A percentile compares a stretch with the other conserved stretches of the same genome.
phyloP scores from a whole-genome alignment of 1,140 invertebrate species.

The Meteorus sp. region DNA sequence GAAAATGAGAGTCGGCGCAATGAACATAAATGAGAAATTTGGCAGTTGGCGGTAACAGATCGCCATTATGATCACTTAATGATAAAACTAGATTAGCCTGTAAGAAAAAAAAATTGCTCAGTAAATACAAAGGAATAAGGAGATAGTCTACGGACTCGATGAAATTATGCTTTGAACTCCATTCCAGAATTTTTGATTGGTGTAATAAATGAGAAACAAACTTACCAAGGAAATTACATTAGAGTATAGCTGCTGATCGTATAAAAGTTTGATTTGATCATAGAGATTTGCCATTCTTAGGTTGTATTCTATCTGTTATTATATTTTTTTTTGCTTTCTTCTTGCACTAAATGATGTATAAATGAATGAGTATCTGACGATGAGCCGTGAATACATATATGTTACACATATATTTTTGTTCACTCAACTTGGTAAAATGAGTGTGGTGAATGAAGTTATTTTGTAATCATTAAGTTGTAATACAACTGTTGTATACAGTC shows the following conservation, averaged over 20 bases:
- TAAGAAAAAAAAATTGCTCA: slow-evolving; percentile 37
- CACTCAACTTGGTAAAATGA: too few species aligned
- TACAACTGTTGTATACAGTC: too few species aligned
- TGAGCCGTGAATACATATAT: too few species aligned
- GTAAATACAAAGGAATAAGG: slow-evolving; percentile 17
- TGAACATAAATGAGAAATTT: slow-evolving; percentile 70
- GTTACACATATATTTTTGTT: too few species aligned
- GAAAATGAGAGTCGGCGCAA: slow-evolving; percentile 70
- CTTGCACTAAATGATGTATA: too few species aligned
- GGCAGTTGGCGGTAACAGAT: slow-evolving; percentile 59
- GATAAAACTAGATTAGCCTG: slow-evolving; percentile 68
- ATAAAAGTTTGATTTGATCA: slow-evolving; percentile 64
- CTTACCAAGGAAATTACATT: slow-evolving; percentile 63
- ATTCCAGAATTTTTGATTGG: slow-evolving; percentile 5
- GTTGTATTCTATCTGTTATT: not conserved
- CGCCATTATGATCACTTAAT: slow-evolving; percentile 67
- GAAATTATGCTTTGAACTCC: slow-evolving; percentile 16
- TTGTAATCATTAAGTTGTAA: too few species aligned
- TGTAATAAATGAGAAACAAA: slow-evolving; percentile 23
- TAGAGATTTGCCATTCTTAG: slow-evolving; percentile 56
- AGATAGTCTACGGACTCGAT: slow-evolving; percentile 12
- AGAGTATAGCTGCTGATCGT: slow-evolving; percentile 63
- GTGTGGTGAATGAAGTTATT: too few species aligned
- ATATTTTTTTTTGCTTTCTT: slow-evolving; percentile 4
- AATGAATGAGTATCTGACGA: too few species aligned